A percentile compares a stretch with the other conserved stretches of the same genome.
phyloP scores from a whole-genome alignment of 2,888 invertebrate genomes.

The Capitulum mitella region DNA sequence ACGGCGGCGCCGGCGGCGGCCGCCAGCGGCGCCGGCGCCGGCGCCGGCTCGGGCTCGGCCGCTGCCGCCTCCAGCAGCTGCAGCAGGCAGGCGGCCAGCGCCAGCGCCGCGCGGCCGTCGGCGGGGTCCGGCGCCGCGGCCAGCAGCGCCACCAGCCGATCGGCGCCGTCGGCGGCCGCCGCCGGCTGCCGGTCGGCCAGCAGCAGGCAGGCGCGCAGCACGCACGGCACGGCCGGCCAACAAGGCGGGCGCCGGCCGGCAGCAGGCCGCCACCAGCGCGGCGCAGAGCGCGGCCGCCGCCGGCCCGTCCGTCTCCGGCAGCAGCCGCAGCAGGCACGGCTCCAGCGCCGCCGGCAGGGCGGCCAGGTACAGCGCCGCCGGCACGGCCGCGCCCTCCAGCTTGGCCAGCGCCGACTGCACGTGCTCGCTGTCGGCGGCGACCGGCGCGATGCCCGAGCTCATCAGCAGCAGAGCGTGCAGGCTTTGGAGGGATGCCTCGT shows the following conservation, averaged over 20 bases:
- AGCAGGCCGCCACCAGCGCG: background rate
- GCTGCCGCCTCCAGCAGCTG: background rate
- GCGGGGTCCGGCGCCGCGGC: background rate
- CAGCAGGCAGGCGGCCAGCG: background rate
- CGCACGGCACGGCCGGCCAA: background rate
- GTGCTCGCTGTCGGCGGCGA: background rate
- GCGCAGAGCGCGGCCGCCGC: background rate
- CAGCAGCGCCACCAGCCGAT: background rate
- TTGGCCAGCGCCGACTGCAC: background rate
- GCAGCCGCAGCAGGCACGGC: background rate
- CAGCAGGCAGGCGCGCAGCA: background rate
- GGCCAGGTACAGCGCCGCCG: background rate
- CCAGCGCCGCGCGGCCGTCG: background rate
- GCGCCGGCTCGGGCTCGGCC: background rate
- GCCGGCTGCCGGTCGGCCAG: background rate
- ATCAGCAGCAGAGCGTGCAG: background rate
- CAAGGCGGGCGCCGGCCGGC: background rate
- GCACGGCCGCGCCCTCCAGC: background rate
- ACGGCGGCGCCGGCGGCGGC: background rate
- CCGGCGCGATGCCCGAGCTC: background rate
- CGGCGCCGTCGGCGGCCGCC: background rate
- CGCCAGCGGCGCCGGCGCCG: background rate
- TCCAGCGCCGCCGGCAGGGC: background rate
- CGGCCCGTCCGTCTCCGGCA: background rate
- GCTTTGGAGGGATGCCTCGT: background rate